These are phyloP conservation scores for Platalea minor DNA, from an alignment of 2,797 vertebrate genomes.

Conservation along the genomic window DNA sequence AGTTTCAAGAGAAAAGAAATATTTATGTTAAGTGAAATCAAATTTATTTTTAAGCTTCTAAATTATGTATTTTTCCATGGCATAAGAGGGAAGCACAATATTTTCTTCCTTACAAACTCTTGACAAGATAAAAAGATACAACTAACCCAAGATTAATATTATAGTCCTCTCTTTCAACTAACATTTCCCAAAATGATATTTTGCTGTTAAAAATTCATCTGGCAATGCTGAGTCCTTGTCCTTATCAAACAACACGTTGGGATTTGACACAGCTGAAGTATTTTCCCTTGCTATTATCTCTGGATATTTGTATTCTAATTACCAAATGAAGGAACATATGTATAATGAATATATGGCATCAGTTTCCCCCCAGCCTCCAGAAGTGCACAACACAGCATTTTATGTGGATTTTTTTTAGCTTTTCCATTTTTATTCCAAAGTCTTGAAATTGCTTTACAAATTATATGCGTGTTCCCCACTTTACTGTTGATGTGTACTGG, in stretches of 20 bases:
- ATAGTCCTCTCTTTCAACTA: neutral
- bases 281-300: neutral
- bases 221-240: neutral
- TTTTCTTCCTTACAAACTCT: neutral
- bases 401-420: neutral
- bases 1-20: neutral
- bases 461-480: neutral
- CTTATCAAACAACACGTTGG: neutral
- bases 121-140: neutral
- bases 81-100: neutral
- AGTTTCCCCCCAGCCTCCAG: neutral
- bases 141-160: neutral
- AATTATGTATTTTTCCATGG: neutral
- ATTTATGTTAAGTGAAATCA: neutral
- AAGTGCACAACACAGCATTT: neutral
- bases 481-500: neutral
- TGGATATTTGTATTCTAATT: neutral
- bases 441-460: neutral
- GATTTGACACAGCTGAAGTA: neutral
- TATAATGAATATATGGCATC: neutral
- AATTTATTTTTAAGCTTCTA: neutral
- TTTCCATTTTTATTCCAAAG: neutral
- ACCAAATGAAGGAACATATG: neutral
- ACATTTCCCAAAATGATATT: neutral
- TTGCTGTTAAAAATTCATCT: slow-evolving; percentile 7